Conservation (phyloP, 2,113 vertebrate genomes). For the Morone saxatilis region DNA sequence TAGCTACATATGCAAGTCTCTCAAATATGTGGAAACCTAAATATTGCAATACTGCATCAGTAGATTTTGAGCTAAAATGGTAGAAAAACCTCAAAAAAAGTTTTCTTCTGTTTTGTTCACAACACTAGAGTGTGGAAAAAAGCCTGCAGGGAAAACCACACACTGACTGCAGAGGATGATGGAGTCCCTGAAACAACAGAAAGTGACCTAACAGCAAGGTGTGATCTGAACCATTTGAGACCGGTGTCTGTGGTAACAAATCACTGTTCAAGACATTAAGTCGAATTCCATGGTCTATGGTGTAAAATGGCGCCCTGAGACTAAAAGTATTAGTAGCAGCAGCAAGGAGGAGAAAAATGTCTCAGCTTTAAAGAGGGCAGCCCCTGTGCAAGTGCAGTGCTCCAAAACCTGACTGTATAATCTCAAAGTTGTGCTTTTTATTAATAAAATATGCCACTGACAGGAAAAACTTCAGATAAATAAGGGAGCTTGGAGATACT, state of each 20-base stretch:
- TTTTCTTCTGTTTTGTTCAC: neutral
- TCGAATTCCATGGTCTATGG: constrained; percentile 1
- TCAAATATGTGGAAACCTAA: too few species aligned
- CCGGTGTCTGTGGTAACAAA: constrained; percentile 42
- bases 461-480: constrained; percentile 36
- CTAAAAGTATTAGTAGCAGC: constrained; percentile 6
- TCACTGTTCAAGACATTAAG: constrained; percentile 49
- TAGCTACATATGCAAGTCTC: too few species aligned
- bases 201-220: constrained; percentile 46
- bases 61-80: neutral
- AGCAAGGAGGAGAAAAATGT: constrained; percentile 25
- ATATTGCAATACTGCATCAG: too few species aligned
- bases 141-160: constrained; percentile 5
- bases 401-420: constrained; percentile 25
- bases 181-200: constrained; percentile 34
- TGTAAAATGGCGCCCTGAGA: constrained; percentile 42
- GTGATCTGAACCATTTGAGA: constrained; percentile 43
- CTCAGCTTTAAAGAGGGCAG: constrained; percentile 7
- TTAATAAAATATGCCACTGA: constrained; percentile 48
- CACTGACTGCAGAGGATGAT: constrained; percentile 33
- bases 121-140: neutral
- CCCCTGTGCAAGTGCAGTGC: neutral
- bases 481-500: constrained; percentile 13
- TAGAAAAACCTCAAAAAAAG: neutral
- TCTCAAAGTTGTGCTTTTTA: constrained; percentile 38